Evolutionary conservation across 2,797 vertebrate genomes (phyloP), one percentile per base, ranked within the genome.

Genomic region (Peromyscus aztecus): DNA sequence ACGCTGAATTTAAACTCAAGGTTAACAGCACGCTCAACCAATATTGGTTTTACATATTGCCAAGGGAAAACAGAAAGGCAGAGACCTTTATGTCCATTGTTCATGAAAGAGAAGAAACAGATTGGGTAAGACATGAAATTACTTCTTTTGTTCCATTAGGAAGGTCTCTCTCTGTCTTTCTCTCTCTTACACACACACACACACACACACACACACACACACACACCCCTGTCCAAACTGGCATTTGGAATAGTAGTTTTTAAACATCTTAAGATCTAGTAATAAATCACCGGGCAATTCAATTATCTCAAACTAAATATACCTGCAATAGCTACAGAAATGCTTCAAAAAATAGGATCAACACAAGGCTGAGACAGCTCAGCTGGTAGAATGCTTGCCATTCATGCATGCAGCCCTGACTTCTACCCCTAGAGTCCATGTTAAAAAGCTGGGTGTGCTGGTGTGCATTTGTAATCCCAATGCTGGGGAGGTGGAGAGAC

Each of bases 11-110:
- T 97, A 96, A 98, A 98, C 97, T 96, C 98, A 98, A 98, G 98
- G 99, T 99, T 99, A 99, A 99, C 97, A 98, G 92, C 75, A 97
- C 16, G 85, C 96, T 98, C 96, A 97, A 94, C 98, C 93, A 97
- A 97, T 98, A 98, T 99, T 98, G 98, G 99, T 99, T 99, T 99
- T 98, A 98, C 98, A 98, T 98, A 97, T 97, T 98, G 98, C 96
- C 97, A 97, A 93, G 96, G 94, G 98, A 98, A 96, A 98, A 96
- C 24, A 80, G 80, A 87, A 93, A 95, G 92, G 95, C 76, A 94
- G 96, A 97, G 95, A 98, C 84, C 95, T 98, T 97, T 95, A 82
- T 93, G 85, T 43, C 93, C 97, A 78, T 92, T 97, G 96, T 97
- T 98, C 69, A 73, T 85, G 94, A 96, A 97, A 98, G 78, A 95